Evolutionary conservation across 1,140 invertebrate genomes (phyloP).

Genomic region (Aphelenchoides avenae): DNA sequence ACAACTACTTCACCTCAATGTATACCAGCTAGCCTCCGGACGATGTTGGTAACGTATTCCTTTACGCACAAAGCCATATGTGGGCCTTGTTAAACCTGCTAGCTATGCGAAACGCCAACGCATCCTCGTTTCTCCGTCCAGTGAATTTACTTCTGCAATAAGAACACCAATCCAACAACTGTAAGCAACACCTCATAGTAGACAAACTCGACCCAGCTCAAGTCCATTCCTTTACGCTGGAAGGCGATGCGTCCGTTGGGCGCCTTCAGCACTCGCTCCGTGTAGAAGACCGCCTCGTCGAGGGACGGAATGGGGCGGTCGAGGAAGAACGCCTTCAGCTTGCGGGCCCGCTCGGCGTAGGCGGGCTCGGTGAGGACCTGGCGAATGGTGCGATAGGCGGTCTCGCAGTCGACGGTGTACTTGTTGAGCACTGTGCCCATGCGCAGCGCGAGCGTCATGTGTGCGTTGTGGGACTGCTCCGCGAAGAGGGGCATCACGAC

Average conservation of each 20-base stretch:
- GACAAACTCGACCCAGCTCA: constrained; percentile 1
- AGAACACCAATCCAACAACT: too few species aligned
- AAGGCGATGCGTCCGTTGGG: background rate
- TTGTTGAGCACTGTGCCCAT: constrained; percentile 33
- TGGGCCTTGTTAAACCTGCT: too few species aligned
- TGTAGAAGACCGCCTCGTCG: constrained; percentile 8
- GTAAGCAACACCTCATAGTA: constrained; percentile 3
- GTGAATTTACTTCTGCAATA: too few species aligned
- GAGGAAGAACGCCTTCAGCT: constrained; percentile 5
- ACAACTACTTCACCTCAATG: too few species aligned
- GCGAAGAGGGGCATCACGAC: constrained; percentile 62
- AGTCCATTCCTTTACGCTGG: constrained; percentile 6
- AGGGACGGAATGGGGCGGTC: constrained; percentile 10
- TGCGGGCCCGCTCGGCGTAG: background rate
- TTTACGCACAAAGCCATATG: too few species aligned
- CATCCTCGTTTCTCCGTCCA: too few species aligned
- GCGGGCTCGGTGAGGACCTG: constrained; percentile 13
- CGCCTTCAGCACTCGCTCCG: constrained; percentile 14
- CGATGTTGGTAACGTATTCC: too few species aligned
- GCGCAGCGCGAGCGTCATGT: constrained; percentile 15
- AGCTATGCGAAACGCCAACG: too few species aligned
- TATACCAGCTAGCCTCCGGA: too few species aligned
- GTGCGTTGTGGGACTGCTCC: constrained; percentile 56
- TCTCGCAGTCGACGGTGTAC: constrained; percentile 10
- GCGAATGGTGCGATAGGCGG: constrained; percentile 10